Evolutionary conservation across 2,888 invertebrate species (phyloP), one percentile per base, ranked within the genome.

Genomic region (Aspidiotus destructor): DNA sequence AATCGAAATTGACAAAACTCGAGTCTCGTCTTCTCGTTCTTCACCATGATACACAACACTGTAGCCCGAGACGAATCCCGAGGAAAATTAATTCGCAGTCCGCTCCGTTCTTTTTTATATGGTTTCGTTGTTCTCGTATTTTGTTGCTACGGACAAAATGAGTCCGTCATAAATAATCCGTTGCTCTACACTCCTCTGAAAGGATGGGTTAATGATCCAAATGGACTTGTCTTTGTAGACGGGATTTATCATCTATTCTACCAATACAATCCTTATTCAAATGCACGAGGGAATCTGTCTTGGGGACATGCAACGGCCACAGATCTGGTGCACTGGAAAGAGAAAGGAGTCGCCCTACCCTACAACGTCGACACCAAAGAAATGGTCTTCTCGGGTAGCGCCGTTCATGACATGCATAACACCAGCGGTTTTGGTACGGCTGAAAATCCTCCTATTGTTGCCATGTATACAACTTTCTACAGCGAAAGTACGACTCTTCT

Each of bases 191-290:
- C 61, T 0, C 52, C 68, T 13, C 40, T 75, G 77, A 6, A 79
- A 80, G 81, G 80, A 57, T 83, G 82, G 82, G 80, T 81, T 76
- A 83, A 82, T 72, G 82, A 82, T 68, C 83, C 83, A 0, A 82
- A 82, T 68, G 83, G 82, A 7, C 79, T 83, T 70, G 76, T 79
- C 63, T 71, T 75, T 54, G 80, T 74, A 70, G 73, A 76, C 7
- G 74, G 76, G 1, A 75, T 77, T 17, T 82, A 79, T 71, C 82
- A 83, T 71, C 72, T 81, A 6, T 82, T 80, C 71, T 82, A 79
- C 72, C 82, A 82, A 73, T 77, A 78, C 72, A 79, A 81, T 70
- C 82, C 82, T 0, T 62, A 76, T 2, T 76, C 75, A 42, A 77
- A 79, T 3, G 75, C 74, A 17, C 70, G 71, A 70, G 74, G 73